Evolutionary conservation across 2,113 vertebrate species (phyloP).

Genomic region (Capreolus pygargus): DNA sequence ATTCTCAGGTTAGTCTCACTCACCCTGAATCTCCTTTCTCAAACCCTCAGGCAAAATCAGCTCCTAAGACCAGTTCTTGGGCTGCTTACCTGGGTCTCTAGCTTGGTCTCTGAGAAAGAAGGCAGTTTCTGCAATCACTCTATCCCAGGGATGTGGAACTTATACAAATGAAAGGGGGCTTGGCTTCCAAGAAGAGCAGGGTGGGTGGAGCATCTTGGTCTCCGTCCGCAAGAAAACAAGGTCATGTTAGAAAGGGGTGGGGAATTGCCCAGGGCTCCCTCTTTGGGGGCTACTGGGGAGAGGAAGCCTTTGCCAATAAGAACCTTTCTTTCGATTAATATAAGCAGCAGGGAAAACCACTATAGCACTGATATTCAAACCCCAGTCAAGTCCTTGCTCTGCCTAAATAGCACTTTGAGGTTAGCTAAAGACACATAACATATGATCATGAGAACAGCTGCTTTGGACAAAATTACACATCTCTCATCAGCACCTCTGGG

Average conservation of each 20-base stretch:
- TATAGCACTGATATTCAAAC: neutral
- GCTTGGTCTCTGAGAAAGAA: neutral
- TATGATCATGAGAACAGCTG: neutral
- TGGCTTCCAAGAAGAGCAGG: neutral
- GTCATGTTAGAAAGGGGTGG: neutral
- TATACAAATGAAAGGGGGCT: neutral
- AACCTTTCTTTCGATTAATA: neutral
- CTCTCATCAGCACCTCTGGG: neutral
- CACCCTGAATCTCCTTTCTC: neutral
- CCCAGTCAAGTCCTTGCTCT: neutral
- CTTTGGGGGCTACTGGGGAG: neutral
- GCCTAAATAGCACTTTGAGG: neutral
- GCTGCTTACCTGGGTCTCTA: conserved; percentile 29
- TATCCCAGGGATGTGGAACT: neutral
- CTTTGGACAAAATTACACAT: neutral
- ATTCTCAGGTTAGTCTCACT: neutral
- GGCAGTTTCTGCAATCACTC: neutral
- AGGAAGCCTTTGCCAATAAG: neutral
- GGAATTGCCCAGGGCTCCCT: neutral
- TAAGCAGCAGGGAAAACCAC: neutral
- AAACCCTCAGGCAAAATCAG: neutral
- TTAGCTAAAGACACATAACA: neutral
- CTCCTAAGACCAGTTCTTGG: neutral
- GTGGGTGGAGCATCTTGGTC: conserved; percentile 34
- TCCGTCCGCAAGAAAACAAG: neutral